phyloP scores from a whole-genome alignment of 2,113 vertebrate species.

The Dromaius novaehollandiae region DNA sequence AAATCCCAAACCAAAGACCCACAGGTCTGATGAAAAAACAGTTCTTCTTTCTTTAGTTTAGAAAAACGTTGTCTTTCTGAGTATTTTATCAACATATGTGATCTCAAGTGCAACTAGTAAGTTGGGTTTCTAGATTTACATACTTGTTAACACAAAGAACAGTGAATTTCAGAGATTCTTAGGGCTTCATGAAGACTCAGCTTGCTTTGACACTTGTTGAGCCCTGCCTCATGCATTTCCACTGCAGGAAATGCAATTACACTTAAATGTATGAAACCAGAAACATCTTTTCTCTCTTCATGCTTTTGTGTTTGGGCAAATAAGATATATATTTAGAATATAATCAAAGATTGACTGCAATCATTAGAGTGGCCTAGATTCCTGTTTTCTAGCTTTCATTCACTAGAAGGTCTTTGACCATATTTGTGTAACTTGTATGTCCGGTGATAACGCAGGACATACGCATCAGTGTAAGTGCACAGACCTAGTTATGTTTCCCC shows the following conservation, averaged over 20 bases:
- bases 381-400: neutral
- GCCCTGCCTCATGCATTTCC: neutral
- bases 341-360: neutral
- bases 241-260: neutral
- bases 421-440: neutral
- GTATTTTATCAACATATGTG: neutral
- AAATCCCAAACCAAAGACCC: neutral
- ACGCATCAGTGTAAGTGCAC: neutral
- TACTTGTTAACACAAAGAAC: neutral
- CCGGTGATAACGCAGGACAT: neutral
- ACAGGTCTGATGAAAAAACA: rapidly evolving
- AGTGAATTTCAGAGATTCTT: constrained; percentile 19
- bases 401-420: neutral
- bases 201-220: constrained; percentile 29
- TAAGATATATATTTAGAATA: neutral
- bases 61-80: neutral
- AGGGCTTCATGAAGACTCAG: neutral
- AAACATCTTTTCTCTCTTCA: neutral
- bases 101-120: neutral
- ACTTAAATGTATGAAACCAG: neutral
- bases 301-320: neutral
- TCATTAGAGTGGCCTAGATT: neutral
- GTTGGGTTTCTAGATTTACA: constrained; percentile 1
- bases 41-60: neutral
- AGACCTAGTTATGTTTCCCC: neutral